phyloP scores from a whole-genome alignment of 2,113 vertebrate genomes.

The Mormyrus iriodes region DNA sequence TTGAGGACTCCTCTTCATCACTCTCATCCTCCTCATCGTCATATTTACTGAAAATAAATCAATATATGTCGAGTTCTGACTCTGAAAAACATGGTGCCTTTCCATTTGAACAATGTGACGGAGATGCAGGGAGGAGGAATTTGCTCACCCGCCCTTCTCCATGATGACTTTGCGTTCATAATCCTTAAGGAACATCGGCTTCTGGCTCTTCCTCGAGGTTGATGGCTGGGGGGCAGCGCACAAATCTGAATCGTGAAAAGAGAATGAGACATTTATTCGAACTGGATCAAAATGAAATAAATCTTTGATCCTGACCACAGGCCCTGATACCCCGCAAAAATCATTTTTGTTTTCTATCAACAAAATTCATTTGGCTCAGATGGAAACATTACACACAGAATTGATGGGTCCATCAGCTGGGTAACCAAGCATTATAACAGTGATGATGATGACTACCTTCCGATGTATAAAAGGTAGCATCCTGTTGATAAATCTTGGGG shows the following conservation, averaged over 20 bases:
- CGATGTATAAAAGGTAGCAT: conserved; percentile 66
- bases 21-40: conserved; percentile 74
- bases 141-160: conserved; percentile 76
- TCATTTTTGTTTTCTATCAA: no score
- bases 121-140: neutral
- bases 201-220: conserved; percentile 53
- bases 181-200: conserved; percentile 81
- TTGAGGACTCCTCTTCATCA: conserved; percentile 48
- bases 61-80: neutral
- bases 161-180: conserved; percentile 82
- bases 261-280: neutral
- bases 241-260: conserved; percentile 30
- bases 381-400: neutral
- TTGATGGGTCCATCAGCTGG: neutral
- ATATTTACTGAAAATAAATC: conserved; percentile 68
- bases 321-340: no score
- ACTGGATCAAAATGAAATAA: no score
- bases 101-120: neutral
- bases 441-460: conserved; percentile 33
- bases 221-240: conserved; percentile 37
- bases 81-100: neutral
- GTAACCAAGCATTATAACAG: neutral
- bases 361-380: no score
- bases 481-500: conserved; percentile 74
- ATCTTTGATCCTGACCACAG: no score